Evolutionary conservation across 2,797 vertebrate genomes (phyloP), one percentile per base, ranked within the genome.

Genomic region (Onychomys torridus): DNA sequence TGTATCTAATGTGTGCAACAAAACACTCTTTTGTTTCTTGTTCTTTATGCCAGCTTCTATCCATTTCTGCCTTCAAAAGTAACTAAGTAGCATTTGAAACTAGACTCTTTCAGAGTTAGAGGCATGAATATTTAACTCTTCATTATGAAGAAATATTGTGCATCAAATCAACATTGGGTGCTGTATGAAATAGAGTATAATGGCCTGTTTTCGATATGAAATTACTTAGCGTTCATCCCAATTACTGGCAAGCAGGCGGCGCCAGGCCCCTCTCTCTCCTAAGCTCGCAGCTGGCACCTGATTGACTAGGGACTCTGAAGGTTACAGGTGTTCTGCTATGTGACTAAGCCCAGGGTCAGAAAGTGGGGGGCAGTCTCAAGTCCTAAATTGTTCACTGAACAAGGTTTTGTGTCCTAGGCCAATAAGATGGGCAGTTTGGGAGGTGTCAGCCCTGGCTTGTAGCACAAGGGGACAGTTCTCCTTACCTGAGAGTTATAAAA

Each of bases 21-120:
- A n/a, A n/a, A n/a, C n/a, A n/a, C 32, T 40, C 32, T 27, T 57
- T 40, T 21, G 19, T 78, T 5, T 25, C 61, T 23, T 34, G 43
- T 65, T 29, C 49, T 55, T 34, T 34, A 11, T 40, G 63, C 1
- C 83, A 13, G 9, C 17, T 84, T 85, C 32, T 32, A 29, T 32
- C 40, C 32, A 94, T 91, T 94, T 89, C 57, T 89, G n/a, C 19
- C 29, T 96, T 63, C 9, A 79, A 91, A 96, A 95, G 94, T 55
- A 83, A 77, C 43, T 29, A 77, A 88, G 73, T 19, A 43, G 83
- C 46, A 76, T 49, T 76, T 93, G 40, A 89, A 76, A 89, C 84
- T 83, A 92, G 94, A 84, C 29, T 49, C 2, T 67, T 59, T 25
- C 55, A 71, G 55, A n/a, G 23, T 88, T 76, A 94, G 65, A 91